phyloP scores from a whole-genome alignment of 2,113 vertebrate species.

The Paraplagusia blochii region DNA sequence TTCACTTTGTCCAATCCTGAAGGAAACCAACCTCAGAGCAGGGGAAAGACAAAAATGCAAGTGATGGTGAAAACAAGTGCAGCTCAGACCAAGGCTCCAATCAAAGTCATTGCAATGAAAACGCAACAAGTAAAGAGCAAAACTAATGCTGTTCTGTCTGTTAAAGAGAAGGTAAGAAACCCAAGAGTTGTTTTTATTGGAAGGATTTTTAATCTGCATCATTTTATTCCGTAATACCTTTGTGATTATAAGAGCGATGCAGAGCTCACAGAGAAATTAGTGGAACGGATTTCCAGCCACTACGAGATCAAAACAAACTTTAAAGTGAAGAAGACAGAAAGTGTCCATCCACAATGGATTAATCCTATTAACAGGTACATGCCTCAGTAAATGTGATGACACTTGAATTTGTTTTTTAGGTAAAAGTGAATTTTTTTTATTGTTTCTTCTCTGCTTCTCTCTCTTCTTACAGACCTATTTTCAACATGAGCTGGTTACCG shows the following conservation, averaged over 20 bases:
- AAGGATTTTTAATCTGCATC: background rate
- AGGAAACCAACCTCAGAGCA: slow-evolving; percentile 16
- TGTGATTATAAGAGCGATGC: slow-evolving; percentile 46
- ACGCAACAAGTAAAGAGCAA: slow-evolving; percentile 14
- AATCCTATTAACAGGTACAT: slow-evolving; percentile 49
- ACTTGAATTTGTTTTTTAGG: background rate
- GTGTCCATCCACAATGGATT: background rate
- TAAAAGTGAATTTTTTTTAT: background rate
- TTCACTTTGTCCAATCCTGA: slow-evolving; percentile 6
- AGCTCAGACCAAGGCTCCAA: slow-evolving; percentile 7
- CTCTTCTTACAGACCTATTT: slow-evolving; percentile 44
- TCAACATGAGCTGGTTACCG: slow-evolving; percentile 57
- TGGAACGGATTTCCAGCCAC: slow-evolving; percentile 67
- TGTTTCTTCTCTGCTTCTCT: slow-evolving; percentile 4
- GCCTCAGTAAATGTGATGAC: background rate
- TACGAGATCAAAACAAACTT: slow-evolving; percentile 43
- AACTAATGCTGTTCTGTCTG: slow-evolving; percentile 6
- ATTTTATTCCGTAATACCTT: background rate
- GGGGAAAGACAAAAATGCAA: slow-evolving; percentile 20
- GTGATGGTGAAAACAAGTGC: slow-evolving; percentile 2
- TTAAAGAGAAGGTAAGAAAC: slow-evolving; percentile 51
- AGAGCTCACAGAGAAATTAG: slow-evolving; percentile 54
- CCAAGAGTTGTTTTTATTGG: background rate
- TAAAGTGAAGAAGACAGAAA: slow-evolving; percentile 13
- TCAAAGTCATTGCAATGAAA: slow-evolving; percentile 29